Evolutionary conservation across 2,888 invertebrate genomes (phyloP).

Genomic region (Abrostola triplasia): DNA sequence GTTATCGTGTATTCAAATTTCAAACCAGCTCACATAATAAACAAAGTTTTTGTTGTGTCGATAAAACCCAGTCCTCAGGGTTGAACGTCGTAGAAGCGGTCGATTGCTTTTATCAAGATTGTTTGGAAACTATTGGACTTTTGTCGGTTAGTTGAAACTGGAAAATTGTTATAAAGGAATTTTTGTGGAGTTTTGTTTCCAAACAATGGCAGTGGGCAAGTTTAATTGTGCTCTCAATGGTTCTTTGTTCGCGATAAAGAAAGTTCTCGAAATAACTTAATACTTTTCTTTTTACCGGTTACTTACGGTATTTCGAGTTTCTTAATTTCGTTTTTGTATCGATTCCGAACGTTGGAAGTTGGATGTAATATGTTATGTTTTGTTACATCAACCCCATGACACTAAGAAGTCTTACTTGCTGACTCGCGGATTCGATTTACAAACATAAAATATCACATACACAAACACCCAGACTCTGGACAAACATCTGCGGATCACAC

Average conservation of each 20-base stretch:
- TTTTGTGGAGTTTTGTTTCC: constrained; percentile 46
- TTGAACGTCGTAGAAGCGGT: constrained; percentile 35
- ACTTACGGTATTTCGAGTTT: constrained; percentile 18
- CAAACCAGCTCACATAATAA: constrained; percentile 30
- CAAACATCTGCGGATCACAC: too few species aligned
- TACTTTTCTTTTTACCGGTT: constrained; percentile 23
- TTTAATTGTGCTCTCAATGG: constrained; percentile 50
- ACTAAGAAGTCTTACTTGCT: too few species aligned
- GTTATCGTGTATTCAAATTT: constrained; percentile 20
- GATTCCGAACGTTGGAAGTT: constrained; percentile 3
- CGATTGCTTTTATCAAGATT: constrained; percentile 61
- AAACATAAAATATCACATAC: too few species aligned
- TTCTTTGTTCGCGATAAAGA: constrained; percentile 49
- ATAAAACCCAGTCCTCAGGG: constrained; percentile 41
- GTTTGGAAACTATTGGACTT: constrained; percentile 59
- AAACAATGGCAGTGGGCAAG: constrained; percentile 48
- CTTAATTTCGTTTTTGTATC: constrained; percentile 10
- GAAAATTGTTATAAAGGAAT: constrained; percentile 51
- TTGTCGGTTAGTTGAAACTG: constrained; percentile 41
- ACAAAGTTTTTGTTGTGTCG: constrained; percentile 28
- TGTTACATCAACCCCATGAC: too few species aligned
- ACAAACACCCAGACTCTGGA: too few species aligned
- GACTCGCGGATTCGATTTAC: too few species aligned
- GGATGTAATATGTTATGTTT: constrained; percentile 6
- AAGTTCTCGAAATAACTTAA: constrained; percentile 21